These are phyloP conservation scores for Miichthys miiuy DNA, from an alignment of 2,797 vertebrate genomes.

Conservation along the genomic window DNA sequence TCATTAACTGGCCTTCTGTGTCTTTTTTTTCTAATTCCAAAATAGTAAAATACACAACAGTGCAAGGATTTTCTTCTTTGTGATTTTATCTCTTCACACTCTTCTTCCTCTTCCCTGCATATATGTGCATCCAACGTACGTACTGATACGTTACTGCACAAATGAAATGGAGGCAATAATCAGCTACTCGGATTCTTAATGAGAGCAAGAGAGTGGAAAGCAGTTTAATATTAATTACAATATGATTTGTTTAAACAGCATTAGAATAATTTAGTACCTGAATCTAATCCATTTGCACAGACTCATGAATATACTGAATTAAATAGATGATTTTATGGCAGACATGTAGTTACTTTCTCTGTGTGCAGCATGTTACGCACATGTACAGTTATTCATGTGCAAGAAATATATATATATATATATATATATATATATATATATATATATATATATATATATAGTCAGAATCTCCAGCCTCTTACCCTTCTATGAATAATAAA, in stretches of 20 bases:
- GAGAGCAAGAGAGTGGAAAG: neutral
- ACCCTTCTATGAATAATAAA: constrained; percentile 6
- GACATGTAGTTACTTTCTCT: neutral
- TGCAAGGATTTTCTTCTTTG: neutral
- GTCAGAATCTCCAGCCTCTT: too few species aligned
- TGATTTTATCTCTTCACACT: neutral
- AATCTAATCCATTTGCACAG: neutral
- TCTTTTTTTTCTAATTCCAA: constrained; percentile 10
- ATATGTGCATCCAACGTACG: neutral
- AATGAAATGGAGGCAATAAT: neutral
- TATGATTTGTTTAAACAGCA: neutral
- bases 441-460: neutral
- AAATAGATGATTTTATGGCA: neutral
- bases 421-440: neutral
- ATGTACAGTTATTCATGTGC: neutral
- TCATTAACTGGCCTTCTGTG: constrained; percentile 22
- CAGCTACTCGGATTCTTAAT: neutral
- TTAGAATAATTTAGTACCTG: neutral
- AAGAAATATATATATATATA: neutral
- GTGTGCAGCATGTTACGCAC: neutral
- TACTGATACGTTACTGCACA: neutral
- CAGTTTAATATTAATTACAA: neutral
- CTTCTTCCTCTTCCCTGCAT: neutral
- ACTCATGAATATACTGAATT: neutral
- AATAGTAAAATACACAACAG: constrained; percentile 5